Percentiles rank a stretch among this genome's conserved stretches.
phyloP scores from a whole-genome alignment of 2,888 invertebrate species.

The Oxyteleia sp. region DNA sequence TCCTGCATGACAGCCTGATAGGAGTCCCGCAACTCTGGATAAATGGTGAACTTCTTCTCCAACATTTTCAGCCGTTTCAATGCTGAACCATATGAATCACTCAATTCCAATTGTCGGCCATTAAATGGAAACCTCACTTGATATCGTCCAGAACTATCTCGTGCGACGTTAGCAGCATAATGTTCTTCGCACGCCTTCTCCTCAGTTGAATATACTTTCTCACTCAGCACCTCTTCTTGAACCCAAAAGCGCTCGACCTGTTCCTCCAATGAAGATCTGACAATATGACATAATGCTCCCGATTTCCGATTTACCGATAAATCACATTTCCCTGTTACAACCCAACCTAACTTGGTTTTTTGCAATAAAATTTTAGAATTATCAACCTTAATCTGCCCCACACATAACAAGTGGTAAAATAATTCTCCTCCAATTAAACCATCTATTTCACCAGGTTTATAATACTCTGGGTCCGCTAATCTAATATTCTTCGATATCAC shows the following conservation, averaged over 20 bases:
- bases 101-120: conserved; percentile 1
- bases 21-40: background rate
- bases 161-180: background rate
- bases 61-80: background rate
- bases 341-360: conserved; percentile 71
- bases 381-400: conserved; percentile 56
- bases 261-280: conserved; percentile 8
- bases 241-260: conserved; percentile 32
- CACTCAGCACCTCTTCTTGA: conserved; percentile 12
- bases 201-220: conserved; percentile 20
- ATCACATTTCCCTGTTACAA: conserved; percentile 41
- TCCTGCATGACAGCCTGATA: background rate
- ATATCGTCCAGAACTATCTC: conserved; percentile 1
- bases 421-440: conserved; percentile 62
- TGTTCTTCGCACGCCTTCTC: conserved; percentile 35
- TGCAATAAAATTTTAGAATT: conserved; percentile 28
- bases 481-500: conserved; percentile 43
- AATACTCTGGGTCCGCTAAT: conserved; percentile 67
- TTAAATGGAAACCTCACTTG: conserved; percentile 37
- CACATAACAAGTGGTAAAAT: conserved; percentile 56
- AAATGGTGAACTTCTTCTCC: background rate
- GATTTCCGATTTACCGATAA: too few relatives aligned
- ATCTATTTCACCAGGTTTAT: conserved; percentile 45
- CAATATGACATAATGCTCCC: background rate
- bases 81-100: background rate